Evolutionary conservation across 2,888 invertebrate species (phyloP), one percentile per base, ranked within the genome.

Genomic region (Nemapogon koenigi): DNA sequence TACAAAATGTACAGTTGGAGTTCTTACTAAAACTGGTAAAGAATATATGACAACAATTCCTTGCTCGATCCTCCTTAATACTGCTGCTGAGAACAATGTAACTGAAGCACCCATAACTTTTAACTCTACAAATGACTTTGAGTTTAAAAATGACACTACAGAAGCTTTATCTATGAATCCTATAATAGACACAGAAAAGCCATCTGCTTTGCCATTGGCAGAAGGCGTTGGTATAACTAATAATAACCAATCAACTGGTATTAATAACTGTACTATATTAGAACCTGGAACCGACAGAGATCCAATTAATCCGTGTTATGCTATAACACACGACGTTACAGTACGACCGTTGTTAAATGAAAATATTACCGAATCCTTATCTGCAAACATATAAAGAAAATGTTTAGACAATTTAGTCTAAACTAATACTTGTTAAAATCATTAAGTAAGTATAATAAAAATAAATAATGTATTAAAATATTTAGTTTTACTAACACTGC

Each of bases 41-140:
- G 78, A 80, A 50, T 73, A 59, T 52, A 68, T 63, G 61, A 79
- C 80, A 2, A 71, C 76, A 7, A 80, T 80, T 46, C 73, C 79
- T 14, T 80, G 80, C 50, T 73, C 79, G 10, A 61, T 62, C 42
- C 59, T 81, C 17, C 51, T 80, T 10, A 76, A 64, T 39, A 58
- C 66, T 26, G 80, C 80, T 13, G 73, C 76, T 19, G 70, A 76
- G 52, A 76, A 80, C 47, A 76, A 75, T 51, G 75, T 73, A 0
- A 75, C 76, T n/a, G 76, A 76, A 49, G 59, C 73, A 13, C 58
- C 65, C 14, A 19, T 19, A 33, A 18, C 19, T 10, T 16, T 15
- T 17, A 57, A 57, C 43, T 43, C 47, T 25, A 45, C 50, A 15
- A 55, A 50, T 13, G 33, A 33, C 4, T 16, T 10, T 16, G 17